Conservation (phyloP, 2,797 vertebrate genomes). For the Scolopax bukidnonensis region DNA sequence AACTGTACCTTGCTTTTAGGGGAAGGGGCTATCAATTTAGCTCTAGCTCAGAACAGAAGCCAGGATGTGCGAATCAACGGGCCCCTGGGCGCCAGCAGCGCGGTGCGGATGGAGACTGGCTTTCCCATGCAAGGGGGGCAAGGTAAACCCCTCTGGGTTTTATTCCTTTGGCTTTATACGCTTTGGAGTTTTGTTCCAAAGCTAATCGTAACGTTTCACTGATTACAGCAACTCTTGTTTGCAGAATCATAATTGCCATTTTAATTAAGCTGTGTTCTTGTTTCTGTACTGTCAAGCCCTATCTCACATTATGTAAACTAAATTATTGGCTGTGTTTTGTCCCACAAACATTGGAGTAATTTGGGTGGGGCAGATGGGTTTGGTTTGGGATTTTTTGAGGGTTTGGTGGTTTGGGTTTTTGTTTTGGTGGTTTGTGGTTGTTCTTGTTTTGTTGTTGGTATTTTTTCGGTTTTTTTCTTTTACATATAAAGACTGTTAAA, state of each 20-base stretch:
- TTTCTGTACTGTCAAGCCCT: background rate
- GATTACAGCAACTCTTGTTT: background rate
- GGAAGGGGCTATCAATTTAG: slow-evolving; percentile 96
- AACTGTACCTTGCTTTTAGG: slow-evolving; percentile 73
- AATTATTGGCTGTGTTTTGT: background rate
- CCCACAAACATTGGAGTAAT: background rate
- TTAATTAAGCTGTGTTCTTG: background rate
- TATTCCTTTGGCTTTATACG: background rate
- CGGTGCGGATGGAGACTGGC: slow-evolving; percentile 90
- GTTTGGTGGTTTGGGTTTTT: background rate
- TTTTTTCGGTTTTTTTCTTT: background rate
- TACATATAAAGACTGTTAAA: background rate
- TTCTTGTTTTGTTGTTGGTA: background rate
- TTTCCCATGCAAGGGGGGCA: slow-evolving; percentile 90
- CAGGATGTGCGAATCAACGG: slow-evolving; percentile 96
- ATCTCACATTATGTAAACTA: background rate
- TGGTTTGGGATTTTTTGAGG: background rate
- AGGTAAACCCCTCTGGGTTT: slow-evolving; percentile 77
- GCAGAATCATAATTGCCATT: background rate
- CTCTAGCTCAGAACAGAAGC: slow-evolving; percentile 88
- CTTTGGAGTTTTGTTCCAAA: background rate
- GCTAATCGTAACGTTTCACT: background rate
- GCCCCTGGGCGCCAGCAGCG: slow-evolving; percentile 85
- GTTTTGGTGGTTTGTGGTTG: background rate
- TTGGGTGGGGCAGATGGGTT: background rate